A percentile compares a stretch with the other conserved stretches of the same genome.
phyloP scores from a whole-genome alignment of 2,888 invertebrate species.

The Nemotelus nigrinus region DNA sequence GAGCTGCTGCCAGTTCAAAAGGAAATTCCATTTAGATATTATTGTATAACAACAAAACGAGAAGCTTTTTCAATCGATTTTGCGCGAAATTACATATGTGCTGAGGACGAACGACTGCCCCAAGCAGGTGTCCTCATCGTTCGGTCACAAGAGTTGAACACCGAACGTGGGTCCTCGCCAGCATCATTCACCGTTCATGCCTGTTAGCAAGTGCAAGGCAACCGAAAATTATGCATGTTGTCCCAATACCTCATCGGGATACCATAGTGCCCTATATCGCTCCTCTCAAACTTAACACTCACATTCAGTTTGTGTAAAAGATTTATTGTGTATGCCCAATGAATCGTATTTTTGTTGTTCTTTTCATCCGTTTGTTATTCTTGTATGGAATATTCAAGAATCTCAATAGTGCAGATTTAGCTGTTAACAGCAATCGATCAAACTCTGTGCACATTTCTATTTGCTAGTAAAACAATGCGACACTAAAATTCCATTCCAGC shows the following conservation, averaged over 20 bases:
- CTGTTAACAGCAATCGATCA: too few relatives aligned
- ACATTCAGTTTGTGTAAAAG: not conserved
- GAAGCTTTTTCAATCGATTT: slow-evolving; percentile 47
- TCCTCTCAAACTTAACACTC: not conserved
- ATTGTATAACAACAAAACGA: slow-evolving; percentile 42
- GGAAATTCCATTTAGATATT: slow-evolving; percentile 33
- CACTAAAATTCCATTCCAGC: too few relatives aligned
- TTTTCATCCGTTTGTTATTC: not conserved
- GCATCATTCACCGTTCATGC: not conserved
- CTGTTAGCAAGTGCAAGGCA: not conserved
- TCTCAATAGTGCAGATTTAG: not conserved
- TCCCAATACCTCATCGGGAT: not conserved
- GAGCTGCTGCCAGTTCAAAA: not conserved
- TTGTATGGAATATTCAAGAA: not conserved
- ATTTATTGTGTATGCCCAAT: not conserved
- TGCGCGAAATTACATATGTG: slow-evolving; percentile 42
- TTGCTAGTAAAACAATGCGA: too few relatives aligned
- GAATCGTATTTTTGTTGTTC: not conserved
- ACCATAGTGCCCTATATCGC: not conserved
- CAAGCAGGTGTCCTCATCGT: not conserved
- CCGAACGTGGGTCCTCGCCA: not conserved
- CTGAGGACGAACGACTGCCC: not conserved
- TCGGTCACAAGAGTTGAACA: not conserved
- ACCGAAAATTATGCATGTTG: not conserved
- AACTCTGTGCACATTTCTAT: too few relatives aligned